phyloP scores from a whole-genome alignment of 2,797 vertebrate species.

The Cetoscarus ocellatus region DNA sequence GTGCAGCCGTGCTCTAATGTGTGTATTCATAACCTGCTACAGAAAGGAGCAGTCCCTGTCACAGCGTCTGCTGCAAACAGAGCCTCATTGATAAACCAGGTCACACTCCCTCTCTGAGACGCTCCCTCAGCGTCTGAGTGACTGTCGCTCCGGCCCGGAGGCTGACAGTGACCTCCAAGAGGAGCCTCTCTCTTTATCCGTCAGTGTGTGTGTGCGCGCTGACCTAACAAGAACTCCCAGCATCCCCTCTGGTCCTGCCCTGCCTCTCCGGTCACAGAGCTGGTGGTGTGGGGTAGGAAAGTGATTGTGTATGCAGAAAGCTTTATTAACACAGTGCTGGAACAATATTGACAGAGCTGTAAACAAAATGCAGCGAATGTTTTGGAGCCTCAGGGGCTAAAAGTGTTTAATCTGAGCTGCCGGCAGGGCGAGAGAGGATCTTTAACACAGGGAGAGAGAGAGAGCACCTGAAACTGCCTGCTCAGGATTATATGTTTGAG shows the following conservation, averaged over 20 bases:
- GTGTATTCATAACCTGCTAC: slow-evolving; percentile 38
- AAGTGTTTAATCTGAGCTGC: slow-evolving; percentile 33
- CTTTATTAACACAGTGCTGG: slow-evolving; percentile 8
- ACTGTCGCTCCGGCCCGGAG: slow-evolving; percentile 61
- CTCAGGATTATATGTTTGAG: too few relatives aligned
- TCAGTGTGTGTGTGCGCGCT: slow-evolving; percentile 26
- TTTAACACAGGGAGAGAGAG: neutral
- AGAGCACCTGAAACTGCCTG: neutral
- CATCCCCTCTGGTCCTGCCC: slow-evolving; percentile 17
- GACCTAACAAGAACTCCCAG: slow-evolving; percentile 41
- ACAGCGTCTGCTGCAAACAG: slow-evolving; percentile 43
- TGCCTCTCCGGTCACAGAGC: slow-evolving; percentile 35
- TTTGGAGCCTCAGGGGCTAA: slow-evolving; percentile 18
- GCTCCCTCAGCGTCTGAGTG: slow-evolving; percentile 52
- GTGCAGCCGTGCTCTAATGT: slow-evolving; percentile 2
- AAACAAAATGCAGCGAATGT: slow-evolving; percentile 45
- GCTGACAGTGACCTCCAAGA: slow-evolving; percentile 64
- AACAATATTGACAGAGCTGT: slow-evolving; percentile 47
- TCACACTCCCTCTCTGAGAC: slow-evolving; percentile 45
- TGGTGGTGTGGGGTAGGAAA: slow-evolving; percentile 15
- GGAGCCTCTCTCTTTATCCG: slow-evolving; percentile 2
- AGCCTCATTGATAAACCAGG: slow-evolving; percentile 58
- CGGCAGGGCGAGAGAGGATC: neutral
- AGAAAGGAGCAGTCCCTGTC: slow-evolving; percentile 56
- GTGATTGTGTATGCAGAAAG: slow-evolving; percentile 36